Evolutionary conservation across 1,140 invertebrate genomes (phyloP).

Genomic region (Sarcophaga peregrina): DNA sequence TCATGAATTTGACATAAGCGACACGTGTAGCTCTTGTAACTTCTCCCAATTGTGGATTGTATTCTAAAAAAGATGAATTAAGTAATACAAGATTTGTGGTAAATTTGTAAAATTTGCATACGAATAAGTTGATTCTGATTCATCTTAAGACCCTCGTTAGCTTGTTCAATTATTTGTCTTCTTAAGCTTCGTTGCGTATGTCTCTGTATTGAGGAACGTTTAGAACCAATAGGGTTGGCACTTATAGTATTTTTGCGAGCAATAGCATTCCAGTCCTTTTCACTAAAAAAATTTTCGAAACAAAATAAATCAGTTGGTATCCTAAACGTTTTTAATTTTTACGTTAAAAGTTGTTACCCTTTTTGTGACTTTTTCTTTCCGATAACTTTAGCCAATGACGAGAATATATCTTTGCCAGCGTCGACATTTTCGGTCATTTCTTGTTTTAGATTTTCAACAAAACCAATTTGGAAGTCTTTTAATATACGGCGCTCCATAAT

Average conservation of each 20-base stretch:
- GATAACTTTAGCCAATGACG: slow-evolving; percentile 81
- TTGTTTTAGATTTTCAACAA: slow-evolving; percentile 84
- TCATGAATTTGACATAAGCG: slow-evolving; percentile 88
- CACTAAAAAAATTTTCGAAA: slow-evolving; percentile 46
- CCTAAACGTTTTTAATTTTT: too few relatives aligned
- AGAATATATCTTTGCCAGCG: slow-evolving; percentile 81
- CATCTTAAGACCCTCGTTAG: slow-evolving; percentile 68
- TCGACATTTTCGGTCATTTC: slow-evolving; percentile 76
- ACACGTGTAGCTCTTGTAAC: slow-evolving; percentile 80
- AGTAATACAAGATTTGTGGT: neutral
- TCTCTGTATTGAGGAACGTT: slow-evolving; percentile 72
- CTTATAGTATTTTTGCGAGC: slow-evolving; percentile 77
- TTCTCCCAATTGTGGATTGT: slow-evolving; percentile 81
- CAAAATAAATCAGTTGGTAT: neutral
- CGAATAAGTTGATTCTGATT: slow-evolving; percentile 68
- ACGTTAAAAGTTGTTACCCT: slow-evolving; percentile 55
- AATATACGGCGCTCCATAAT: slow-evolving; percentile 85
- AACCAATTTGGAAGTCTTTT: slow-evolving; percentile 91
- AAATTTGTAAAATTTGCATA: slow-evolving; percentile 54
- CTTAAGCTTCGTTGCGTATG: slow-evolving; percentile 78
- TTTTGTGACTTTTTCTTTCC: slow-evolving; percentile 73
- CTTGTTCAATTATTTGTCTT: slow-evolving; percentile 73
- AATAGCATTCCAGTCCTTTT: slow-evolving; percentile 87
- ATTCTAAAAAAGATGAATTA: slow-evolving; percentile 69
- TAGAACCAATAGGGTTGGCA: slow-evolving; percentile 82